Evolutionary conservation across 2,113 vertebrate genomes (phyloP).

Genomic region (Leuciscus idus): DNA sequence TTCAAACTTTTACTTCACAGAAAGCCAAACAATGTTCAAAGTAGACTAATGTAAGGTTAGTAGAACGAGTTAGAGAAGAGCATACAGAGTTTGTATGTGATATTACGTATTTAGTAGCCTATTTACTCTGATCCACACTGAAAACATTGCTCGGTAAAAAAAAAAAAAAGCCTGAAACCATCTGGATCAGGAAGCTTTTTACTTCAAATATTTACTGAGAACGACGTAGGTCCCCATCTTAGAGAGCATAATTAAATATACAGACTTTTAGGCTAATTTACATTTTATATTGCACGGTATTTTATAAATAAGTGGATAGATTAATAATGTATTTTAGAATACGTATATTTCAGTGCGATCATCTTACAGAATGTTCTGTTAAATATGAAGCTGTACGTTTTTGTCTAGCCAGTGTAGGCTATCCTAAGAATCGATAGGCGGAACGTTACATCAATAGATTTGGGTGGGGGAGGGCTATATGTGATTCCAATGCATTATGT

Average conservation of each 20-base stretch:
- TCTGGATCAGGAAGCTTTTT: not conserved
- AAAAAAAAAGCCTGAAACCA: not conserved
- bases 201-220: not conserved
- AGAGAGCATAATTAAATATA: not conserved
- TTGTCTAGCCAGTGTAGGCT: not conserved
- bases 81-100: not conserved
- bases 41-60: not conserved
- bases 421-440: not conserved
- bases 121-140: not conserved
- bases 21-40: not conserved
- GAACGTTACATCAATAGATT: slow-evolving; percentile 8
- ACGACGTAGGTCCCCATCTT: not conserved
- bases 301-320: not conserved
- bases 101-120: not conserved
- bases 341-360: not conserved
- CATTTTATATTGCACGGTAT: not conserved
- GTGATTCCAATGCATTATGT: not conserved
- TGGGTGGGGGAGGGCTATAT: not conserved
- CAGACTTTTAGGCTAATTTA: too few species aligned
- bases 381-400: not conserved
- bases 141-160: not conserved
- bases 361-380: not conserved
- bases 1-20: too few species aligned
- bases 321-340: not conserved
- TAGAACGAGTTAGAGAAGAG: not conserved